These are phyloP conservation scores for Spongia lamella DNA, from an alignment of 37 sponge, comb jelly and placozoan species.

Conservation along the genomic window DNA sequence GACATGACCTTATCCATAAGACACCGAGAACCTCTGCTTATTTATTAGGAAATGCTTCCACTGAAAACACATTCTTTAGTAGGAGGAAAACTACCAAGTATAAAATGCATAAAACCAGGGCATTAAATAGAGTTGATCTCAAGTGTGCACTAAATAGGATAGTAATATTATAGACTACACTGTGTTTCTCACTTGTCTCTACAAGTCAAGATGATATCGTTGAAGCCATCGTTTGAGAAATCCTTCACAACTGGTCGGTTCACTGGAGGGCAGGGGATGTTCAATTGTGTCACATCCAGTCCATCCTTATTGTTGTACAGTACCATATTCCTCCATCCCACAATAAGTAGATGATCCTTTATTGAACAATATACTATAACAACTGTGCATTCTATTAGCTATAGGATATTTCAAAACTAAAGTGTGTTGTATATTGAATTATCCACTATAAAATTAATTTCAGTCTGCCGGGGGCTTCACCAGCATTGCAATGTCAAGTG, in stretches of 20 bases:
- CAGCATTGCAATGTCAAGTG: not conserved
- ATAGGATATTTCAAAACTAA: not conserved
- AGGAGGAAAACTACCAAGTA: too few species aligned
- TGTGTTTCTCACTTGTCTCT: slow-evolving; percentile 45
- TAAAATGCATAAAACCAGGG: too few species aligned
- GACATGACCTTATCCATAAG: not conserved
- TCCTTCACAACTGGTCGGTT: slow-evolving; percentile 59
- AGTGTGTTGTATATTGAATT: not conserved
- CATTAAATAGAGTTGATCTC: too few species aligned
- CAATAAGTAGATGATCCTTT: slow-evolving; percentile 70
- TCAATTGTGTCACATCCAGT: not conserved
- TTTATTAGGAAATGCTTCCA: too few species aligned
- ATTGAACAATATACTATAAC: too few species aligned
- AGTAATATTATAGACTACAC: too few species aligned
- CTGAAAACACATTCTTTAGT: too few species aligned
- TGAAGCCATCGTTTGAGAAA: slow-evolving; percentile 73
- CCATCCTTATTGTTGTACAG: slow-evolving; percentile 59
- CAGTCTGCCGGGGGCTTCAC: not conserved
- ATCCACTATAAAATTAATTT: not conserved
- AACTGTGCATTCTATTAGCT: too few species aligned
- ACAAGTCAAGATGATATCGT: slow-evolving; percentile 80
- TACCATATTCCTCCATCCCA: slow-evolving; percentile 51
- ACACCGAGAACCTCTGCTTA: too few species aligned
- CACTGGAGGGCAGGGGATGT: slow-evolving; percentile 63
- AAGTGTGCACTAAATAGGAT: too few species aligned